Evolutionary conservation across 1,140 invertebrate genomes (phyloP), one percentile per base, ranked within the genome.

Genomic region (Drosophila carrolli): DNA sequence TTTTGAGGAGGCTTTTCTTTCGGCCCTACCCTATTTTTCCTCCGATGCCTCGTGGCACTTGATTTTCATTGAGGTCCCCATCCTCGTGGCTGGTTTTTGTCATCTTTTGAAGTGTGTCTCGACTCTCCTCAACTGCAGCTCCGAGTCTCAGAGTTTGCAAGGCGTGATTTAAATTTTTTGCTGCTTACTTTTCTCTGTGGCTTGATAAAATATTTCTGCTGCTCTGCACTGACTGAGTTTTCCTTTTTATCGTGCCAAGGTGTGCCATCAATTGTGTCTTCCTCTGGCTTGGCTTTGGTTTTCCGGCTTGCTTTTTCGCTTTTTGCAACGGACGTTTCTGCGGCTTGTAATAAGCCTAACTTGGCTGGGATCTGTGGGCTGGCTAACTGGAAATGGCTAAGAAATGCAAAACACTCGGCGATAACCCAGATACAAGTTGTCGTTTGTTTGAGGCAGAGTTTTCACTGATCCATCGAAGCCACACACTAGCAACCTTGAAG

Each of bases 201-300:
- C 70, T 74, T 55, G 65, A 83, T 88, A 89, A 88, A 88, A 89
- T 88, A 89, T 88, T 88, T 88, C 40, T 47, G 65, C 29, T 46
- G 50, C 44, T 76, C 53, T 83, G 83, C 83, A 88, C 83, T 78
- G 84, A 77, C 83, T 89, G 67, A 88, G 80, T 81, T 88, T 88
- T 88, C 84, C 84, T 88, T 84, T 88, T 89, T 88, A 88, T 88
- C 84, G 84, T 88, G 84, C 84, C 83, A 83, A 88, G 84, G 84
- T 89, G 84, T 89, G 84, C 84, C 84, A 88, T 88, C 84, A 81
- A 89, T 89, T 88, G 84, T 89, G 72, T 80, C 61, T 78, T 75
- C 54, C 66, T 74, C 58, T 55, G 73, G 54, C 60, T 66, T 29
- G 53, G 59, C 53, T 61, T 58, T 58, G 68, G 51, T 37, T 78